Percentiles rank a stretch among this genome's conserved stretches.
Evolutionary conservation across 2,113 vertebrate genomes (phyloP).

Genomic region (Myrmecobius fasciatus): DNA sequence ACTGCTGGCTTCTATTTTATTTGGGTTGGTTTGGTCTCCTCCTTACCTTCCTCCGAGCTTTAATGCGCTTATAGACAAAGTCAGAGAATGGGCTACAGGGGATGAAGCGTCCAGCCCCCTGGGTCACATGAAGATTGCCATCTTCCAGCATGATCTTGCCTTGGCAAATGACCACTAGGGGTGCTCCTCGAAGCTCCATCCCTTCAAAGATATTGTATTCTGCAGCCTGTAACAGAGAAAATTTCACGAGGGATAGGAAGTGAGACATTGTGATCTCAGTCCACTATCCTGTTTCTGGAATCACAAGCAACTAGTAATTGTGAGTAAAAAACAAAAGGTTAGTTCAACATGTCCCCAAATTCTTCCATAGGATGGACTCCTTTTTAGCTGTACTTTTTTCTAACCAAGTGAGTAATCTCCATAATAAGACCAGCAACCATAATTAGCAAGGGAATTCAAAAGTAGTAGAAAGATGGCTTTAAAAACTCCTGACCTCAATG

Average conservation of each 20-base stretch:
- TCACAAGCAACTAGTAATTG: background rate
- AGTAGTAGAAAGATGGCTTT: background rate
- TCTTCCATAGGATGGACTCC: background rate
- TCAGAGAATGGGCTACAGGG: slow-evolving; percentile 94
- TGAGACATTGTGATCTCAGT: background rate
- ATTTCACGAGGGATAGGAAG: background rate
- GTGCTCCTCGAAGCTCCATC: slow-evolving; percentile 95
- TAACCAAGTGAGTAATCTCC: background rate
- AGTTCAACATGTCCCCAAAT: background rate
- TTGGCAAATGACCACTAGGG: slow-evolving; percentile 94
- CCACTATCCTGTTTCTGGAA: background rate
- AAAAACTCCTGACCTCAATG: background rate
- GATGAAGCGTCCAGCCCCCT: slow-evolving; percentile 94
- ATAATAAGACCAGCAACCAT: background rate
- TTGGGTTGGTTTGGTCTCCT: fast-evolving
- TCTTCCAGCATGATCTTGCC: slow-evolving; percentile 97
- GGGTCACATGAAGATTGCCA: slow-evolving; percentile 91
- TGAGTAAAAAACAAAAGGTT: background rate
- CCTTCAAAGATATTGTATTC: slow-evolving; percentile 99
- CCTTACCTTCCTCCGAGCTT: slow-evolving; percentile 96
- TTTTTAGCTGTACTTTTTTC: background rate
- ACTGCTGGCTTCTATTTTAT: background rate
- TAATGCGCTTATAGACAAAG: slow-evolving; percentile 97
- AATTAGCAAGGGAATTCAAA: background rate
- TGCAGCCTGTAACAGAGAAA: slow-evolving; percentile 84